phyloP scores from a whole-genome alignment of 2,888 invertebrate genomes.

The Notodonta ziczac region DNA sequence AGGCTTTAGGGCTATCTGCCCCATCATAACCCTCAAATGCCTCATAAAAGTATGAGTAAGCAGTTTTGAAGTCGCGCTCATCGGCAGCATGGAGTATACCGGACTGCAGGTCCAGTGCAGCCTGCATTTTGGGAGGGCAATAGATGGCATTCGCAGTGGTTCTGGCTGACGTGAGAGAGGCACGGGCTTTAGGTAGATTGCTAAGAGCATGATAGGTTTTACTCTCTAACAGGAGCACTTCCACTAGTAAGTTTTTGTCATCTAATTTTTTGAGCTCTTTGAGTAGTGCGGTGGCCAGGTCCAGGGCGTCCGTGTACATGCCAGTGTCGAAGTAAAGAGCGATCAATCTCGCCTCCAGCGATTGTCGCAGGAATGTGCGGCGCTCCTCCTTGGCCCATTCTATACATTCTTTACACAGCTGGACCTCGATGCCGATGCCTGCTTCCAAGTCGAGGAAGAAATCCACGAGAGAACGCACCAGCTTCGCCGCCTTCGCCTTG shows the following conservation, averaged over 20 bases:
- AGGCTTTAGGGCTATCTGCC: constrained; percentile 95
- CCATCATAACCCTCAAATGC: constrained; percentile 99
- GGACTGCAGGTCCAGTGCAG: constrained; percentile 98
- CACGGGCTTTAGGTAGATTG: constrained; percentile 98
- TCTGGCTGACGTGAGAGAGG: constrained; percentile 98
- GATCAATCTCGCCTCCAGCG: constrained; percentile 96
- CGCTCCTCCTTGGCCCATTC: constrained; percentile 99
- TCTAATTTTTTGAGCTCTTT: constrained; percentile 99
- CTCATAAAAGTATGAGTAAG: constrained; percentile 99
- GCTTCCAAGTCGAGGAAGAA: constrained; percentile 98
- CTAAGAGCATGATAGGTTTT: constrained; percentile 99
- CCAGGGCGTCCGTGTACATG: constrained; percentile 94
- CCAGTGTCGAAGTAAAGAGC: constrained; percentile 97
- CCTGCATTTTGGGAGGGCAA: constrained; percentile 99
- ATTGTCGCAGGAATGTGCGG: constrained; percentile 98
- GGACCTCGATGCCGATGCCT: constrained; percentile 96
- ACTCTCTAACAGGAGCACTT: constrained; percentile 98
- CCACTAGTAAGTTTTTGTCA: constrained; percentile 99
- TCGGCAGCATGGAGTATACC: constrained; percentile 99
- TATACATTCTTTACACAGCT: constrained; percentile 98
- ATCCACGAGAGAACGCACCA: constrained; percentile 98
- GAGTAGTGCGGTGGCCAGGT: constrained; percentile 93
- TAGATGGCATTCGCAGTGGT: constrained; percentile 99
- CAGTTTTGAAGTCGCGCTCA: constrained; percentile 99
- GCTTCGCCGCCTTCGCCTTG: constrained; percentile 99